Evolutionary conservation across 2,797 vertebrate genomes (phyloP).

Genomic region (Tragopan temminckii): DNA sequence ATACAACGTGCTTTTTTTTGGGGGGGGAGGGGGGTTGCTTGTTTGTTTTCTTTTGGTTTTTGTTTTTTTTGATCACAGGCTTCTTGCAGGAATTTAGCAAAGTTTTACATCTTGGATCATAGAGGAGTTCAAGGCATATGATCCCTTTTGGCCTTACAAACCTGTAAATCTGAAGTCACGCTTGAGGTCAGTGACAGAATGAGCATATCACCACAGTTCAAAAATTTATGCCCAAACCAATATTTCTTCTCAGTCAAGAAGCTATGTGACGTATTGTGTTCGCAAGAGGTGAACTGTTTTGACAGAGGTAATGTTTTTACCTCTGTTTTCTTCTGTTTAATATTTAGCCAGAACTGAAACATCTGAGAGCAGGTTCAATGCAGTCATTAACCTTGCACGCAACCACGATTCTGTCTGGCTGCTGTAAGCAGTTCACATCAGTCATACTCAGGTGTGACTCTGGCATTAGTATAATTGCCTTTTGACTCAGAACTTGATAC

Average conservation of each 20-base stretch:
- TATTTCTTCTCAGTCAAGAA: neutral
- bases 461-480: neutral
- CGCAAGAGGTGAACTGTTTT: neutral
- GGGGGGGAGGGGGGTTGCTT: no score
- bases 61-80: neutral
- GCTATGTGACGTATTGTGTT: neutral
- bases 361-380: neutral
- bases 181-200: neutral
- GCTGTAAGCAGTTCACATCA: constrained; percentile 14
- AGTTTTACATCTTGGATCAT: neutral
- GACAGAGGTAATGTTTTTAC: neutral
- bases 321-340: constrained; percentile 12
- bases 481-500: constrained; percentile 24
- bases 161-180: neutral
- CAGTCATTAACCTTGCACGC: constrained; percentile 1
- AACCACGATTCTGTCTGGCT: neutral
- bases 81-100: neutral
- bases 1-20: neutral
- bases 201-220: neutral
- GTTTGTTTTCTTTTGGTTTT: neutral
- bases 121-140: neutral
- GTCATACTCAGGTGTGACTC: constrained; percentile 18
- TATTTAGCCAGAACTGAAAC: constrained; percentile 1
- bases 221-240: neutral
- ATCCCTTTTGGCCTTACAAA: neutral